Evolutionary conservation across 1,140 invertebrate genomes (phyloP), one percentile per base, ranked within the genome.

Genomic region (Phthorimaea operculella): DNA sequence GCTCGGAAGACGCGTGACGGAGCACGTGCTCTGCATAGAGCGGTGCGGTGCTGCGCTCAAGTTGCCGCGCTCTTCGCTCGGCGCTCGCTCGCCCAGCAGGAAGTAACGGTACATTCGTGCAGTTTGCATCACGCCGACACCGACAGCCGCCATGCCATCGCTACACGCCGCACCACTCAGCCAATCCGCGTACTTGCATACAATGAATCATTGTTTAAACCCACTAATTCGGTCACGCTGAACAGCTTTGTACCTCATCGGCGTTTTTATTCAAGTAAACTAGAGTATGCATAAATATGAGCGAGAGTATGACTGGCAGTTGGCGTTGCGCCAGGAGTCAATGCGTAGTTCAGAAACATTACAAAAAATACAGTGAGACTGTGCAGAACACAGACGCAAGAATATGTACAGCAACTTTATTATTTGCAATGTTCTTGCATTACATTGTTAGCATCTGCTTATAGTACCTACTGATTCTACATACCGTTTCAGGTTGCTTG

Each of bases 11-110:
- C 54, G 54, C 36, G 58, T 60, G 58, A 55, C 54, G 54, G 33
- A 53, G 44, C 58, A 56, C 54, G 54, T 56, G 58, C 44, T 36
- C 34, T 55, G 51, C 51, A 52, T 52, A 52, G 51, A 12, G 33
- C 48, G 48, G 12, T 48, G n/a, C 14, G 39, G 39, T 42, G 39
- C 8, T 42, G 39, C 39, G 39, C 11, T 11, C 45, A 10, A 14
- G 45, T 16, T 16, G 45, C 45, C 45, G 16, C 9, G 45, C 17
- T 10, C 17, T 14, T 28, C 21, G 21, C 45, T 47, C 45, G 11
- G 45, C 45, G 11, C 8, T 16, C 14, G n/a, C 45, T 11, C 14
- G 8, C 18, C 17, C 48, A 50, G 48, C 18, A 50, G 48, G 48
- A 56, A 51, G 34, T 56, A 45, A 56, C 49, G 36, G 17, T 17